phyloP scores from a whole-genome alignment of 2,113 vertebrate species.

The Microcebus tavaratra region DNA sequence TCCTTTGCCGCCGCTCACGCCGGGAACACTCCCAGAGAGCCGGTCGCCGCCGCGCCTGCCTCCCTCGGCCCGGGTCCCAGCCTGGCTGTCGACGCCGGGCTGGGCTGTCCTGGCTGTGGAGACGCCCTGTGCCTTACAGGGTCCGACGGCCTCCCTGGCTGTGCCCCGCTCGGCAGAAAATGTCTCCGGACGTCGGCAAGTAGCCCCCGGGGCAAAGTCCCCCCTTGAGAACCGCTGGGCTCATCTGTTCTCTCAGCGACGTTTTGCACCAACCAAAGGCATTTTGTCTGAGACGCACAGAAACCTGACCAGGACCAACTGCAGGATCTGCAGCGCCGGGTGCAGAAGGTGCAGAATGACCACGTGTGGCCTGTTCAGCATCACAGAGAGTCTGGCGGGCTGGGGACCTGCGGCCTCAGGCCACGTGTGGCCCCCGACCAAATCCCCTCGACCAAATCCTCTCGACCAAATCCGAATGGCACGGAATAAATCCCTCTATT shows the following conservation, averaged over 20 bases:
- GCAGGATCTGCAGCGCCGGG: accelerated
- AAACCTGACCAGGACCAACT: too few species aligned
- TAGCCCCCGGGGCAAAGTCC: neutral
- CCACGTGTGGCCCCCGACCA: too few species aligned
- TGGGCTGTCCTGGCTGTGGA: neutral
- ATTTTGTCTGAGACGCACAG: neutral
- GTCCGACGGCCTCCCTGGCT: too few species aligned
- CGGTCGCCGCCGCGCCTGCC: neutral
- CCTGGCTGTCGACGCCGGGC: too few species aligned
- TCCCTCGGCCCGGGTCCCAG: too few species aligned
- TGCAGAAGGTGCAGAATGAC: neutral
- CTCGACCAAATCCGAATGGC: too few species aligned
- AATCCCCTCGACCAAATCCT: too few species aligned
- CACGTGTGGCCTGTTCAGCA: neutral
- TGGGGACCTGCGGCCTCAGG: too few species aligned
- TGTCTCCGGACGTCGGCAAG: neutral
- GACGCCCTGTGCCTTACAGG: too few species aligned
- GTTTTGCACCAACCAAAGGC: neutral
- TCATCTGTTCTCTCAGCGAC: too few species aligned
- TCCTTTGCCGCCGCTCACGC: too few species aligned
- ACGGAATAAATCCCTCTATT: too few species aligned
- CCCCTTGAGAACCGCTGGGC: accelerated
- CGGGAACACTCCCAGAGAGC: neutral
- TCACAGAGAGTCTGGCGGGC: neutral
- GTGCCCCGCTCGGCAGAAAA: accelerated